These are phyloP conservation scores for Tangachromis dhanisi DNA, from an alignment of 2,113 vertebrate species.

Conservation along the genomic window DNA sequence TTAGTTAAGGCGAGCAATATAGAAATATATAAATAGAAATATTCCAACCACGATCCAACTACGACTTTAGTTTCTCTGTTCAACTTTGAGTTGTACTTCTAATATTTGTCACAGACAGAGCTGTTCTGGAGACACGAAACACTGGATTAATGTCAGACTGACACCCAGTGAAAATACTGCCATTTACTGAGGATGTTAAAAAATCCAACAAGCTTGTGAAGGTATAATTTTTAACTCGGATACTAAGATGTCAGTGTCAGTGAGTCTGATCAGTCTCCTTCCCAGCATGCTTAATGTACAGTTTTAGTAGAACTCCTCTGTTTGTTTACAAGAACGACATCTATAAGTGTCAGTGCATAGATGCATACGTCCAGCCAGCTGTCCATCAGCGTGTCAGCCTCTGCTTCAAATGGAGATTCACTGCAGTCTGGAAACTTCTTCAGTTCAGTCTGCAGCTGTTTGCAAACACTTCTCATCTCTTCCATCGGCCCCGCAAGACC, in stretches of 20 bases:
- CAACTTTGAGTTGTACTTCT: not conserved
- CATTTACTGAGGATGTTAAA: not conserved
- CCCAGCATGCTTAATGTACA: not conserved
- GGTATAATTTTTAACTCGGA: not conserved
- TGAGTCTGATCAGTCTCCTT: not conserved
- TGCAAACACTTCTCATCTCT: slow-evolving; percentile 81
- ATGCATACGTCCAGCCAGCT: slow-evolving; percentile 90
- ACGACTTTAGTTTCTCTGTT: not conserved
- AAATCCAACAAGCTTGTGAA: not conserved
- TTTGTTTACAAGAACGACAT: not conserved
- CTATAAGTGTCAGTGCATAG: not conserved
- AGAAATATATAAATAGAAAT: not conserved
- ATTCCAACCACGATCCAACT: not conserved
- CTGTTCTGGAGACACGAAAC: not conserved
- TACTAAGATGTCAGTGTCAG: not conserved
- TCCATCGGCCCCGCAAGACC: slow-evolving; percentile 76
- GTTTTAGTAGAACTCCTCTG: not conserved
- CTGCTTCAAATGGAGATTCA: slow-evolving; percentile 81
- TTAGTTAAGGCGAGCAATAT: rapidly evolving
- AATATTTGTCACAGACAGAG: not conserved
- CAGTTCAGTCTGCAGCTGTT: slow-evolving; percentile 85
- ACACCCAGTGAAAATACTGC: not conserved
- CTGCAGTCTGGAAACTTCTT: slow-evolving; percentile 86
- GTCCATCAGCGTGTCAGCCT: slow-evolving; percentile 86
- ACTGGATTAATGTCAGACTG: not conserved